A percentile compares a stretch with the other conserved stretches of the same genome.
These are phyloP conservation scores for Suillia variegata DNA, from an alignment of 2,888 invertebrate species.

Conservation along the genomic window DNA sequence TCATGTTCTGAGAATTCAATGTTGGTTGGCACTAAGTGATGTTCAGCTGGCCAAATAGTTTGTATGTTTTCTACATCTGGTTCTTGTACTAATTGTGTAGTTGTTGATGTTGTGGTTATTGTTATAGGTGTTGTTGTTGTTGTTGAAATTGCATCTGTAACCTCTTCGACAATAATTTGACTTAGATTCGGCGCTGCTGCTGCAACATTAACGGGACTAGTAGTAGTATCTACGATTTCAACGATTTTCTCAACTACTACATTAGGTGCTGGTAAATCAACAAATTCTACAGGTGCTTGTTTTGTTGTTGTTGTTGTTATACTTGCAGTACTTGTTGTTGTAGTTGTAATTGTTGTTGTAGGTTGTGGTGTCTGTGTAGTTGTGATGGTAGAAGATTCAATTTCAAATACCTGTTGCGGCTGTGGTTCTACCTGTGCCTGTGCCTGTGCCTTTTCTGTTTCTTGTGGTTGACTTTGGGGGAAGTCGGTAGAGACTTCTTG, in stretches of 20 bases:
- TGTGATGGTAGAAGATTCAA: conserved; percentile 51
- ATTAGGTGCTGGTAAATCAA: conserved; percentile 58
- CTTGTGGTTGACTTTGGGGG: conserved; percentile 32
- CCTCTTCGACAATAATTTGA: conserved; percentile 11
- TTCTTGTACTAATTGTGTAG: conserved; percentile 26
- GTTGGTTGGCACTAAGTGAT: conserved; percentile 49
- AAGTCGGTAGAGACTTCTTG: conserved; percentile 51
- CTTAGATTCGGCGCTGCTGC: conserved; percentile 39
- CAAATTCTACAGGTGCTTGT: conserved; percentile 60
- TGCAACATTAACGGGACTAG: conserved; percentile 50
- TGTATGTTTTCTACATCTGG: conserved; percentile 48
- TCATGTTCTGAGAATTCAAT: conserved; percentile 53
- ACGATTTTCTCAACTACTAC: conserved; percentile 50
- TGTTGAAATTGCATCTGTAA: conserved; percentile 12
- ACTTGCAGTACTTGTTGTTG: conserved; percentile 24
- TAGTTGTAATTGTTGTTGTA: conserved; percentile 33
- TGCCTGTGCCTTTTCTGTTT: conserved; percentile 3
- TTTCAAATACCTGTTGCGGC: conserved; percentile 61
- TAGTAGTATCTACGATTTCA: conserved; percentile 46
- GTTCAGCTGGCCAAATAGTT: conserved; percentile 59
- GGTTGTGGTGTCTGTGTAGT: conserved; percentile 32
- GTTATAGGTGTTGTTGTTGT: conserved; percentile 22
- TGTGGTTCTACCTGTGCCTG: conserved; percentile 28
- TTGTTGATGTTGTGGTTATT: conserved; percentile 28
- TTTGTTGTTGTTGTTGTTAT: conserved; percentile 34